Evolutionary conservation across 2,888 invertebrate genomes (phyloP).

Genomic region (Nephrotoma appendiculata): DNA sequence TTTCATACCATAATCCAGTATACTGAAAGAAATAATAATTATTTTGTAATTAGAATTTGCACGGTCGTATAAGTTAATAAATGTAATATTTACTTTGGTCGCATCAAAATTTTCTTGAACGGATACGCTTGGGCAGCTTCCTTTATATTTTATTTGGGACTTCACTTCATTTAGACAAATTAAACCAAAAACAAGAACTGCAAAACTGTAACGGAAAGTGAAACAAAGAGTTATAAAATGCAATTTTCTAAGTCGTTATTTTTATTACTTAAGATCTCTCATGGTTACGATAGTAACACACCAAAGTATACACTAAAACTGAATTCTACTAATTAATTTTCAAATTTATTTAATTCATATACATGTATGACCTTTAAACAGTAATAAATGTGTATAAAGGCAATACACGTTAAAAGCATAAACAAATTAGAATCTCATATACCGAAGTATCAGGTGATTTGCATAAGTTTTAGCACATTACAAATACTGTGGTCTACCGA

Average conservation of each 20-base stretch:
- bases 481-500: not conserved
- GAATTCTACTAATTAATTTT: not conserved
- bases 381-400: not conserved
- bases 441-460: not conserved
- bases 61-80: not conserved
- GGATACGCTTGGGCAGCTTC: slow-evolving; percentile 46
- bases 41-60: slow-evolving; percentile 5
- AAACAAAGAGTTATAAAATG: not conserved
- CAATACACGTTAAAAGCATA: not conserved
- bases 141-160: slow-evolving; percentile 47
- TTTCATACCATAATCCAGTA: slow-evolving; percentile 65
- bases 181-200: not conserved
- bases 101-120: slow-evolving; percentile 43
- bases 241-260: not conserved
- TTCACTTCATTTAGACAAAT: not conserved
- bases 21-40: slow-evolving; percentile 34
- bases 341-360: not conserved
- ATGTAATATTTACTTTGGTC: slow-evolving; percentile 22
- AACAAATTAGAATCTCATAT: not conserved
- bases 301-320: not conserved
- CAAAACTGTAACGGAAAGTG: not conserved
- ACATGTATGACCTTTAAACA: not conserved
- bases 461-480: not conserved
- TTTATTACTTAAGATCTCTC: not conserved
- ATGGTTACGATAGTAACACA: not conserved